Evolutionary conservation across 64 coral and sea anemone species (phyloP), one percentile per base, ranked within the genome.

Genomic region (Stichodactyla mertensii): DNA sequence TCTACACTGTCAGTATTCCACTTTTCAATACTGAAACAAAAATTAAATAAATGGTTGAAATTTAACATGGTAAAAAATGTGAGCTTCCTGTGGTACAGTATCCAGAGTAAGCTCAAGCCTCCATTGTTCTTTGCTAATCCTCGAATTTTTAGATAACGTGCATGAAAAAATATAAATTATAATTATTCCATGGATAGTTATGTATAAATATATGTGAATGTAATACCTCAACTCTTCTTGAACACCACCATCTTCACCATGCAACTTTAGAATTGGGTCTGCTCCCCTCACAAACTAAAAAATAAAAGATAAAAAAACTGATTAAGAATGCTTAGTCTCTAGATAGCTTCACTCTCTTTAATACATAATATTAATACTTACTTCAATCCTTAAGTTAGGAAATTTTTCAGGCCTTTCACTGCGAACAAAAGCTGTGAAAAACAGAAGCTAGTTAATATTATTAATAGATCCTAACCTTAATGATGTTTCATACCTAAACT

Each of bases 1-100:
- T 99, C 97, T 20, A 99, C 97, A 94, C 93, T 99, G 88, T 99
- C 97, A 67, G 97, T 99, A 52, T 95, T 95, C 97, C 97, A 99
- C 60, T 95, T 99, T 51, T 99, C 97, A 88, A 99, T 99, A 55
- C 97, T 99, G 91, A 88, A 99, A 88, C 66, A 45, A 58, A 82
- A 71, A 85, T n/a, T 66, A n/a, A 66, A 74, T 0, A 12, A 74
- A 4, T 74, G 16, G 10, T 74, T 27, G 27, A 74, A 74, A 22
- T 11, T 26, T 31, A 45, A 45, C 36, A 2, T 74, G n/a, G 4
- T 9, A 31, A 7, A 31, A 74, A 28, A 22, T n/a, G 0, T 55
- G 11, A 4, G 51, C n/a, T 82, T 58, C 28, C 82, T 58, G 58
- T 55, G 24, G 54, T 23, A 84, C 16, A 52, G 3, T 31, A 23